A percentile compares a stretch with the other conserved stretches of the same genome.
Conservation (phyloP, 2,797 vertebrate species). For the Enteromius anoplus region DNA sequence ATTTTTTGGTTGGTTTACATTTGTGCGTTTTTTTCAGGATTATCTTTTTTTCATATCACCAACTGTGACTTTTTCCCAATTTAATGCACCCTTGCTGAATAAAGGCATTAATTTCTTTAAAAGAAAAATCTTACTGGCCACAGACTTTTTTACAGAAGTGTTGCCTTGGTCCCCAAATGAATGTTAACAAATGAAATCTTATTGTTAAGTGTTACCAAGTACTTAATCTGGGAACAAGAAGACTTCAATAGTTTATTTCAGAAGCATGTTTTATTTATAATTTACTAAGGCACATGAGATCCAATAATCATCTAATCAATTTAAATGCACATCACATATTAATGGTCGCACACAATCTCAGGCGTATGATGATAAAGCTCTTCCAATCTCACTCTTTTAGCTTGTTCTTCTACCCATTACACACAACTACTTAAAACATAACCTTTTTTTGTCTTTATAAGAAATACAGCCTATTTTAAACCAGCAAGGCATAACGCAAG, state of each 20-base stretch:
- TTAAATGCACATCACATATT: slow-evolving; percentile 21
- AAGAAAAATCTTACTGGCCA: background rate
- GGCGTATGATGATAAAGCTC: background rate
- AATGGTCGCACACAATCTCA: background rate
- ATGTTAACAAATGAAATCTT: background rate
- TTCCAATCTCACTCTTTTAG: background rate
- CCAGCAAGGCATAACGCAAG: background rate
- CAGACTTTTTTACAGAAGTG: background rate
- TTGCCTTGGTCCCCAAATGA: background rate
- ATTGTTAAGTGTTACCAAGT: background rate
- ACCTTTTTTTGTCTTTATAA: background rate
- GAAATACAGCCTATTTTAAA: background rate
- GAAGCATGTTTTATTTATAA: background rate
- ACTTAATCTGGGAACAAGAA: background rate
- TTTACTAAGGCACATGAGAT: background rate
- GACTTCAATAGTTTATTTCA: background rate
- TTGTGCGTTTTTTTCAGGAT: background rate
- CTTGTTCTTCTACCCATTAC: background rate
- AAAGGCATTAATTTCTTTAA: background rate
- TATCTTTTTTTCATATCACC: background rate
- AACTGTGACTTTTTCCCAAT: background rate
- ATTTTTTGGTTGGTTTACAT: background rate
- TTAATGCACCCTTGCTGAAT: background rate
- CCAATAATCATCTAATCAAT: background rate
- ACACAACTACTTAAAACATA: background rate